phyloP scores from a whole-genome alignment of 2,888 invertebrate species.

The Pseudococcus longispinus region DNA sequence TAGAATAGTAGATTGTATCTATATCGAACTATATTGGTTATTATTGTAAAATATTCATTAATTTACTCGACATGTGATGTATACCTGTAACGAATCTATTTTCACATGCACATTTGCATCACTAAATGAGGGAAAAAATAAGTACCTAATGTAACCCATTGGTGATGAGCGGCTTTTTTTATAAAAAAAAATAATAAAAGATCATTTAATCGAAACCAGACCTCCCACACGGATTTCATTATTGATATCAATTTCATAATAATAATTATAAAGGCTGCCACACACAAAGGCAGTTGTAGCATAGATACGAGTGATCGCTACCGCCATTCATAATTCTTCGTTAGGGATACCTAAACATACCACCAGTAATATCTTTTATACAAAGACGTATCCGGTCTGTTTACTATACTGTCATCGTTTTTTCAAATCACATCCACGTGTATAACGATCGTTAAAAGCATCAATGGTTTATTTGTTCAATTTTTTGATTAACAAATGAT shows the following conservation, averaged over 20 bases:
- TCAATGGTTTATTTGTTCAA: not conserved
- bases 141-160: not conserved
- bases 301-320: not conserved
- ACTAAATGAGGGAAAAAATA: not conserved
- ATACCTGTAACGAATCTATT: not conserved
- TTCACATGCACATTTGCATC: not conserved
- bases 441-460: not conserved
- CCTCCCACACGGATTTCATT: not conserved
- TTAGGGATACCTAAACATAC: not conserved
- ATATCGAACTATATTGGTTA: not conserved
- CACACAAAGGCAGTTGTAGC: not conserved
- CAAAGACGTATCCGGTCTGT: not conserved
- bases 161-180: not conserved
- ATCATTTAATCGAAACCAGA: not conserved
- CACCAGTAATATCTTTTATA: not conserved
- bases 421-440: not conserved
- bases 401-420: not conserved
- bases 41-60: not conserved
- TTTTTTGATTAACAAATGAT: not conserved
- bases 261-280: slow-evolving; percentile 1
- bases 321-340: slow-evolving; percentile 1
- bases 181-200: not conserved
- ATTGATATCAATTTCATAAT: slow-evolving; percentile 7
- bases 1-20: not conserved
- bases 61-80: not conserved